Conservation (phyloP, 2,113 vertebrate genomes). For the Scomber colias region DNA sequence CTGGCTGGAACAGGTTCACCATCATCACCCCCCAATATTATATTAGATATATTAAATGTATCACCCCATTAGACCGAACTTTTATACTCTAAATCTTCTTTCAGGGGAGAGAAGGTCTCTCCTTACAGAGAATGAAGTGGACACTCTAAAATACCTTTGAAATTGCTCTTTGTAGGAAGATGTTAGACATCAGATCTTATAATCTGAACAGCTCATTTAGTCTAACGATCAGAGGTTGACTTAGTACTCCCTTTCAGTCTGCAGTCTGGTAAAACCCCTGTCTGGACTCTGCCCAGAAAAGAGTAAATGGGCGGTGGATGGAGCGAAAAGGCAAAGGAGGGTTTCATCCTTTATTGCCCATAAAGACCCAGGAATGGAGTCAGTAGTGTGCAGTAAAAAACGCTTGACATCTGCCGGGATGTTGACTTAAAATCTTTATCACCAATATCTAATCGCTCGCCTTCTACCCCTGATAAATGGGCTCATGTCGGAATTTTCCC, state of each 20-base stretch:
- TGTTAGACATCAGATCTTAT: no score
- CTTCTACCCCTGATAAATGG: slow-evolving; percentile 86
- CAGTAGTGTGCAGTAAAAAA: slow-evolving; percentile 83
- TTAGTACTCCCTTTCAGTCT: neutral
- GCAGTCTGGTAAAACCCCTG: slow-evolving; percentile 15
- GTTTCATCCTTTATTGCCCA: slow-evolving; percentile 79
- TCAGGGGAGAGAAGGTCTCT: no score
- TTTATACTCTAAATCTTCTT: no score
- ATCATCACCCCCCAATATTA: no score
- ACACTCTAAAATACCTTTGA: no score
- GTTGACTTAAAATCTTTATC: slow-evolving; percentile 92
- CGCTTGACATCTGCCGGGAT: slow-evolving; percentile 89
- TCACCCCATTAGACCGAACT: no score
- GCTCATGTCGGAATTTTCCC: slow-evolving; percentile 81
- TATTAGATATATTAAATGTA: no score
- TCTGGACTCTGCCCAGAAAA: slow-evolving; percentile 52
- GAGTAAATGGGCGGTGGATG: neutral
- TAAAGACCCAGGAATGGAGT: slow-evolving; percentile 81
- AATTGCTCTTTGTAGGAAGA: no score
- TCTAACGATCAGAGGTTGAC: neutral
- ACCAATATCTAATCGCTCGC: slow-evolving; percentile 89
- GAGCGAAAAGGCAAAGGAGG: slow-evolving; percentile 25
- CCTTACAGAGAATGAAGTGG: no score
- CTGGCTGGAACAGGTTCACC: no score
- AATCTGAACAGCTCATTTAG: neutral